A percentile compares a stretch with the other conserved stretches of the same genome.
Evolutionary conservation across 2,888 invertebrate genomes (phyloP).

Genomic region (Perizoma affinitatum): DNA sequence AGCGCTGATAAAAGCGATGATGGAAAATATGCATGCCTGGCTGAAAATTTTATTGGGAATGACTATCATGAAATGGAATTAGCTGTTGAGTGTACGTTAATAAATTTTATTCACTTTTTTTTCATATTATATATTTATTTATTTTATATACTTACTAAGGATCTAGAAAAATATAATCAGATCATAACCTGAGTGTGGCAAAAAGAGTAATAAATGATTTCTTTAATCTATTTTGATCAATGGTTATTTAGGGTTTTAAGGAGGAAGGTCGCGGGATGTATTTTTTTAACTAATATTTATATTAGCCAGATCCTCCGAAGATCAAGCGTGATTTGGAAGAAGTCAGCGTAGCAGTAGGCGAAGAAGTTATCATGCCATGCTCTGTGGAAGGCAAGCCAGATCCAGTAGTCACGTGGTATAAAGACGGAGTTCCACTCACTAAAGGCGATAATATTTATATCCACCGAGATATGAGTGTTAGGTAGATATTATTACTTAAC

Average conservation of each 20-base stretch:
- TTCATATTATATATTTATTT: not conserved
- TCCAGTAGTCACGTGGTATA: slow-evolving; percentile 52
- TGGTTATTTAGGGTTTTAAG: no score
- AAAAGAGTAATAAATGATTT: no score
- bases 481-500: slow-evolving; percentile 35
- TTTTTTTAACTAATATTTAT: not conserved
- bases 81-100: slow-evolving; percentile 13
- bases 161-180: no score
- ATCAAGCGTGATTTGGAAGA: slow-evolving; percentile 34
- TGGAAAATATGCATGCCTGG: slow-evolving; percentile 12
- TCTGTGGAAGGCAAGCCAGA: slow-evolving; percentile 47
- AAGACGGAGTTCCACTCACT: slow-evolving; percentile 38
- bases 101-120: slow-evolving; percentile 1
- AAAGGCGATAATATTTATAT: slow-evolving; percentile 13
- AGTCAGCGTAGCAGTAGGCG: slow-evolving; percentile 37
- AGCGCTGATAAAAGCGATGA: not conserved
- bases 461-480: slow-evolving; percentile 44
- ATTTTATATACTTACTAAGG: no score
- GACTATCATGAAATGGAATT: slow-evolving; percentile 12
- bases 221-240: no score
- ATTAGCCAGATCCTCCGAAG: slow-evolving; percentile 49
- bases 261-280: no score
- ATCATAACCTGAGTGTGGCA: no score
- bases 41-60: slow-evolving; percentile 8
- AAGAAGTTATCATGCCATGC: slow-evolving; percentile 45